A percentile compares a stretch with the other conserved stretches of the same genome.
phyloP scores from a whole-genome alignment of 2,113 vertebrate species.

The Muntiacus muntjak region DNA sequence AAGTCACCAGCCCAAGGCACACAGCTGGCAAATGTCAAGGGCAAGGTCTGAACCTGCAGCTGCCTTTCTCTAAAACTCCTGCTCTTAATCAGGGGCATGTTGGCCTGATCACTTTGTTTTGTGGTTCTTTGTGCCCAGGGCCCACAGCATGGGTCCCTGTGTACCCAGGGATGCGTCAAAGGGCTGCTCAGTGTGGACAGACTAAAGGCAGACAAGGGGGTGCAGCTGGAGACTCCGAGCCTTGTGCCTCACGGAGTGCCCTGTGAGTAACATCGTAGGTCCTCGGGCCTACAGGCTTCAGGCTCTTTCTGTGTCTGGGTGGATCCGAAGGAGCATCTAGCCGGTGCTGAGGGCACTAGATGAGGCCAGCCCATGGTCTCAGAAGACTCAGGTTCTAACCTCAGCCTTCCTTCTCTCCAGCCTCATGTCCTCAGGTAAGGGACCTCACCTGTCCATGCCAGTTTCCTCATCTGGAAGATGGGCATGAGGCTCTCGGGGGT shows the following conservation, averaged over 20 bases:
- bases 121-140: not conserved
- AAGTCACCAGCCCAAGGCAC: not conserved
- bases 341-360: no score
- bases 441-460: not conserved
- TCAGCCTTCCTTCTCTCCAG: not conserved
- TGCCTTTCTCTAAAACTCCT: not conserved
- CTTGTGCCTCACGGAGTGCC: not conserved
- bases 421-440: not conserved
- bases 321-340: not conserved
- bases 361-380: not conserved
- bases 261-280: not conserved
- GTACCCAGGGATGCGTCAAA: not conserved
- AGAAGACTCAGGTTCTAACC: not conserved
- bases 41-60: not conserved
- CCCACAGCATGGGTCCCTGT: not conserved
- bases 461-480: conserved; percentile 8
- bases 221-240: not conserved
- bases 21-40: not conserved
- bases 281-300: not conserved
- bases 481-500: not conserved
- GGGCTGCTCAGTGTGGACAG: not conserved
- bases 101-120: not conserved
- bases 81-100: not conserved
- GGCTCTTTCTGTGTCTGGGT: not conserved
- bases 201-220: not conserved